phyloP scores from a whole-genome alignment of 1,140 invertebrate genomes.

The Calliphora vicina region DNA sequence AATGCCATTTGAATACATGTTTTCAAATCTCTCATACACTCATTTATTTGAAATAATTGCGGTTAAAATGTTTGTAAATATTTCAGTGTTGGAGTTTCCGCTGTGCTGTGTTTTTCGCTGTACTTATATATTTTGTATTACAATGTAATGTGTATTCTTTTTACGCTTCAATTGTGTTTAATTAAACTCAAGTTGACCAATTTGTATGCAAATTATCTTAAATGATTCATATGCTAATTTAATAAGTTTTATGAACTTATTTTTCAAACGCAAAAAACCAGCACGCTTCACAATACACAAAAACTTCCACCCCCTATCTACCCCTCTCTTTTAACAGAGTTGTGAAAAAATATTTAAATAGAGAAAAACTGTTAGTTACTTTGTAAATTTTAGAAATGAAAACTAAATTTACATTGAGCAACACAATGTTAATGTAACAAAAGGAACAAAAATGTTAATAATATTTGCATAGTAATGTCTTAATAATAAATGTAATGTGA shows the following conservation, averaged over 20 bases:
- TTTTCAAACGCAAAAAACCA: neutral
- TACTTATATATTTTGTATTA: neutral
- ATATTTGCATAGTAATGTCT: conserved; percentile 5
- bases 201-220: conserved; percentile 30
- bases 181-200: conserved; percentile 35
- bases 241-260: conserved; percentile 32
- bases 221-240: conserved; percentile 39
- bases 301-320: neutral
- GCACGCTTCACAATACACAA: neutral
- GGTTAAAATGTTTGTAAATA: neutral
- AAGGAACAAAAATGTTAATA: neutral
- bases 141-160: neutral
- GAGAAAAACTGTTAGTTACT: too few relatives aligned
- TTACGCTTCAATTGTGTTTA: conserved; percentile 32
- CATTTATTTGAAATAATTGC: neutral
- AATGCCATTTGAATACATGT: neutral
- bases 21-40: neutral
- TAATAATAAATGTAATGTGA: neutral
- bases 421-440: neutral
- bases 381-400: neutral
- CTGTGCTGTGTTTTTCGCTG: too few relatives aligned
- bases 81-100: too few relatives aligned
- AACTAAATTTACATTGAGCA: too few relatives aligned
- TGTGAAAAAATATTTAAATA: too few relatives aligned
- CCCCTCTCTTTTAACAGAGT: too few relatives aligned